A percentile compares a stretch with the other conserved stretches of the same genome.
phyloP scores from a whole-genome alignment of 2,113 vertebrate genomes.

The Anthoscopus minutus region DNA sequence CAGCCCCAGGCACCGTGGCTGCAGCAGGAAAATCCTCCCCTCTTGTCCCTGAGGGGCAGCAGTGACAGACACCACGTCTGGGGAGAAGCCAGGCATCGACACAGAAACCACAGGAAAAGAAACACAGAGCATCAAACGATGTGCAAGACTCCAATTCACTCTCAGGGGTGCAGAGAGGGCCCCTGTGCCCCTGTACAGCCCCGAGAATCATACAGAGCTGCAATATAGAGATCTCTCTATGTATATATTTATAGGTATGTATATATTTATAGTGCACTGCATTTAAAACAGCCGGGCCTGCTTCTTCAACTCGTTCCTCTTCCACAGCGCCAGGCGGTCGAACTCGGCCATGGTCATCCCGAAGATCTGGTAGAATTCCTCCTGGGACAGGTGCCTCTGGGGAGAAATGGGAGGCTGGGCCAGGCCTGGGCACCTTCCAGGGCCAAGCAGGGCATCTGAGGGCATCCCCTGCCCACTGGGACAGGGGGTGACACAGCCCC shows the following conservation, averaged over 20 bases:
- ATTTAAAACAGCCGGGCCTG: conserved; percentile 92
- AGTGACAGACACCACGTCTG: background rate
- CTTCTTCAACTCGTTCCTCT: conserved; percentile 97
- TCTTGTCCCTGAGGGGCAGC: background rate
- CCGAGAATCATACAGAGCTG: conserved; percentile 68
- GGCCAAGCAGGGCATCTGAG: background rate
- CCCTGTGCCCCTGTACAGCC: conserved; percentile 47
- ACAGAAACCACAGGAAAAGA: background rate
- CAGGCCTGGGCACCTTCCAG: accelerated
- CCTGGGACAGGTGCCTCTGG: conserved; percentile 93
- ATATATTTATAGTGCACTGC: conserved; percentile 72
- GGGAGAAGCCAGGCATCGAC: background rate
- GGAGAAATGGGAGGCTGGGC: background rate
- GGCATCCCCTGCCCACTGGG: background rate
- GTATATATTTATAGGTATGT: conserved; percentile 76
- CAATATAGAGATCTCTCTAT: conserved; percentile 70
- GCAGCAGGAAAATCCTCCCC: background rate
- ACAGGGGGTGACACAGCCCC: background rate
- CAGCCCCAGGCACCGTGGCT: background rate
- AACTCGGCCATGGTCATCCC: conserved; percentile 96
- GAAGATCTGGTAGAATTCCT: conserved; percentile 95
- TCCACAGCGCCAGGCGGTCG: conserved; percentile 96
- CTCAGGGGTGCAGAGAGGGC: conserved; percentile 43
- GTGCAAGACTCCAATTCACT: conserved; percentile 53
- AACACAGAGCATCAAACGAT: conserved; percentile 30